Base-by-base conservation (phyloP, 2,888 invertebrate species). In the Hipparchia semele region DNA sequence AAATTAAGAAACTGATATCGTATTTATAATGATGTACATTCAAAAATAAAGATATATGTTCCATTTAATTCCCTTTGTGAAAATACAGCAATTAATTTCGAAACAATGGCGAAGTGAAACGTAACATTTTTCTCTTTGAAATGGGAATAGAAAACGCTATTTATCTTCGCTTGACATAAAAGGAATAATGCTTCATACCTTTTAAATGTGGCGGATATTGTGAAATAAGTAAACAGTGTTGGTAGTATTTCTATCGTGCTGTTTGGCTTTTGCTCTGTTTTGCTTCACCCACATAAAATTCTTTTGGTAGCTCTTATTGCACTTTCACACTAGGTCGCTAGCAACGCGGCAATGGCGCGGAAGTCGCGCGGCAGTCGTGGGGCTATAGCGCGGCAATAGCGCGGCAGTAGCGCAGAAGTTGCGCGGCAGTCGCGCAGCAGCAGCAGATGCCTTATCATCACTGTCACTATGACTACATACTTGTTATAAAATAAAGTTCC, bases 161-260 rank as follows among this genome's bases (percentile, higher is more conserved):
- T 68, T 71, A 60, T 71, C 62, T 71, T 54, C 46, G n/a, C 60
- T 59, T 68, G 54, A 66, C 54, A 74, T 12, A 13, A 71, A 66
- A 71, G 71, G 54, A 68, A 73, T 68, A 73, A 49, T 49, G 23
- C 39, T 60, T 70, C 56, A 58, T 67, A 56, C 49, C 56, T 66
- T 70, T 70, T 46, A 51, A 51, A 67, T 58, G 62, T 53, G 51
- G 64, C 49, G 12, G 60, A 58, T 53, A 12, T 65, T 65, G 33
- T 65, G 51, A 65, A 65, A 53, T 65, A 65, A 53, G 51, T 53
- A 53, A 65, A 65, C 65, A 53, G 6, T 53, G 65, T 53, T 6
- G 2, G 5, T 7, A 7, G 13, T 39, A 39, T 60, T 60, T 9
- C 10, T 39, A 6, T 60, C 33, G 10, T 9, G 6, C 33, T 10